Conservation (phyloP, 2,888 invertebrate species). For the Podotricha telesiphe region DNA sequence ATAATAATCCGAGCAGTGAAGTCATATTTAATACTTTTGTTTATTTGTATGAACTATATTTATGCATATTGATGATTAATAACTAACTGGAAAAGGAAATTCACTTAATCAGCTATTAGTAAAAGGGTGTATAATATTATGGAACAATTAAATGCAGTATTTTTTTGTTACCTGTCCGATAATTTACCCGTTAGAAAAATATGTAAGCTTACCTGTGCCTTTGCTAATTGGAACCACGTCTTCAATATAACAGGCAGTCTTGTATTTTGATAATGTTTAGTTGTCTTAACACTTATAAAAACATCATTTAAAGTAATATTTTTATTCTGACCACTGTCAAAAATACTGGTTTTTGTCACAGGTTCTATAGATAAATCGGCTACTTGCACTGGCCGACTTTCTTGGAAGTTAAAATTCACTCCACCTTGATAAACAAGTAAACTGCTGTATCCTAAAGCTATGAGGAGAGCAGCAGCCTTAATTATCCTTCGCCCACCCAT, state of each 20-base stretch:
- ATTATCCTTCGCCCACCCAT: slow-evolving; percentile 78
- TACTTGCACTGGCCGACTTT: slow-evolving; percentile 77
- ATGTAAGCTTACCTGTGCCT: slow-evolving; percentile 89
- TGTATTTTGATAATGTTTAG: slow-evolving; percentile 92
- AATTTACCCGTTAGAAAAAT: not conserved
- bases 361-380: slow-evolving; percentile 76
- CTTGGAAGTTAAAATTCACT: slow-evolving; percentile 77
- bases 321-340: slow-evolving; percentile 70
- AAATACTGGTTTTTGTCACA: slow-evolving; percentile 74
- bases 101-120: not conserved
- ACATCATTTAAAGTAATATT: slow-evolving; percentile 92
- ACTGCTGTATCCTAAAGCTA: slow-evolving; percentile 84
- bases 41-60: not conserved
- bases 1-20: not conserved
- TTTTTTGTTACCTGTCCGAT: not conserved
- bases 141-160: too few species aligned
- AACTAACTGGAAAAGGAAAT: too few species aligned
- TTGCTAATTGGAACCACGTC: slow-evolving; percentile 97
- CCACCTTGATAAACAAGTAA: slow-evolving; percentile 85
- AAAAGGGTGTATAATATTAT: not conserved
- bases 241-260: slow-evolving; percentile 94
- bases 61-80: not conserved
- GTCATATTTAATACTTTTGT: not conserved
- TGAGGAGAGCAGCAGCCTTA: slow-evolving; percentile 78
- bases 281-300: slow-evolving; percentile 98